Evolutionary conservation across 64 coral and sea anemone species (phyloP), one percentile per base, ranked within the genome.

Genomic region (Pachyseris speciosa): DNA sequence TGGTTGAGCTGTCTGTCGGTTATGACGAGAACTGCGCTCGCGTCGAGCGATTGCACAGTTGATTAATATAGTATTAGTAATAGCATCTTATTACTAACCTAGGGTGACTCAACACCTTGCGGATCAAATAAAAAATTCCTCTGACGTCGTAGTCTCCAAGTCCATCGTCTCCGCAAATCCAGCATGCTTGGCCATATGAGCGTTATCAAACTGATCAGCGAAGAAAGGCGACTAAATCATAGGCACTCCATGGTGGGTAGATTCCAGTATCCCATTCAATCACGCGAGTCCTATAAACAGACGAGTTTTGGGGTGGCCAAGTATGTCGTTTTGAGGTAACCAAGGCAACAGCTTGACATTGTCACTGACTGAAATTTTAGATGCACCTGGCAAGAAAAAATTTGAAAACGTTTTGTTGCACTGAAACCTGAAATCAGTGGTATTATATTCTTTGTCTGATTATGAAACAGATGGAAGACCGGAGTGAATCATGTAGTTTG

Each of bases 251-350:
- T 91, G 89, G 55, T 84, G 84, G 1, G 67, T 55, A 3, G 89
- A 74, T 47, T 91, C 89, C 0, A 51, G 22, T 1, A 91, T 11
- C 0, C 89, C 78, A 55, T 91, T 91, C 8, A 80, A 9, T 38
- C 89, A 77, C 26, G 77, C 89, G 22, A 84, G 89, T 25, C 27
- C 55, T 22, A 91, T 84, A 74, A 91, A 91, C 34, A 91, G 64
- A 11, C 67, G 79, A 2, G 89, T 85, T 38, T 91, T 85, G 2
- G 33, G 26, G 36, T 91, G 79, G 27, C 80, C 89, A 3, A 91
- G 67, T 41, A 91, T 72, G 49, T 91, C 89, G 52, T 91, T 91
- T 66, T 91, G 89, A 33, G 89, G 89, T 59, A 91, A 11, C 89
- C 89, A 91, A 28, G 65, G 17, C n/a, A 84, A 36, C 24, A 55